Evolutionary conservation across 2,113 vertebrate genomes (phyloP).

Genomic region (Nothocercus nigrocapillus): DNA sequence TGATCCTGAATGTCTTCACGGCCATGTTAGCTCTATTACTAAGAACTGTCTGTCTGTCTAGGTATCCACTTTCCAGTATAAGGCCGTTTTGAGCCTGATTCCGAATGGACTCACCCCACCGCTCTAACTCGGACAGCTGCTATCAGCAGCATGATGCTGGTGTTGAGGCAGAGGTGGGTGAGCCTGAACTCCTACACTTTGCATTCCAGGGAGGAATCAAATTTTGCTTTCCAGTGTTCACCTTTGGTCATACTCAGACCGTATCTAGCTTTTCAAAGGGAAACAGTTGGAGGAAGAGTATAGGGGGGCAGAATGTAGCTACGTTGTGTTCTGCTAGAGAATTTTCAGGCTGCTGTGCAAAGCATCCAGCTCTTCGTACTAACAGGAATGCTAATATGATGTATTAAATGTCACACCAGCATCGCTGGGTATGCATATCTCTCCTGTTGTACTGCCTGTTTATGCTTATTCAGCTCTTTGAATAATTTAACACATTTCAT

Average conservation of each 20-base stretch:
- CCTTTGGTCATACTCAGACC: not conserved
- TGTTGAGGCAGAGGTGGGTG: not conserved
- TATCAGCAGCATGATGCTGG: not conserved
- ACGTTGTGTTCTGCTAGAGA: conserved; percentile 14
- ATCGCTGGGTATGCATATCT: conserved; percentile 83
- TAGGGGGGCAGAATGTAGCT: not conserved
- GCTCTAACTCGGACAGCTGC: not conserved
- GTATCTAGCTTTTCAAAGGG: not conserved
- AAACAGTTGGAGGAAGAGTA: not conserved
- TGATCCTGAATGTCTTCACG: not conserved
- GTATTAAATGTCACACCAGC: conserved; percentile 89
- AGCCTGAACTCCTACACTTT: not conserved
- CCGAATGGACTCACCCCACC: not conserved
- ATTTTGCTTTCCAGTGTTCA: conserved; percentile 24
- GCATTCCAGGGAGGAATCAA: conserved; percentile 3
- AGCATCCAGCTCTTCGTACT: conserved; percentile 76
- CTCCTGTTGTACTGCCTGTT: conserved; percentile 80
- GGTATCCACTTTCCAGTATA: not conserved
- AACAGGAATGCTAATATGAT: conserved; percentile 90
- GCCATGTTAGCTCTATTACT: not conserved
- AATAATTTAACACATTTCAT: conserved; percentile 92
- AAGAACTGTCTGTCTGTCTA: not conserved
- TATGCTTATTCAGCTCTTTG: conserved; percentile 97
- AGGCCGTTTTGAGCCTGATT: not conserved
- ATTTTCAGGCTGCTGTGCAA: conserved; percentile 33